A percentile compares a stretch with the other conserved stretches of the same genome.
These are phyloP conservation scores for Leptopilina boulardi DNA, from an alignment of 1,140 invertebrate genomes.

Conservation along the genomic window DNA sequence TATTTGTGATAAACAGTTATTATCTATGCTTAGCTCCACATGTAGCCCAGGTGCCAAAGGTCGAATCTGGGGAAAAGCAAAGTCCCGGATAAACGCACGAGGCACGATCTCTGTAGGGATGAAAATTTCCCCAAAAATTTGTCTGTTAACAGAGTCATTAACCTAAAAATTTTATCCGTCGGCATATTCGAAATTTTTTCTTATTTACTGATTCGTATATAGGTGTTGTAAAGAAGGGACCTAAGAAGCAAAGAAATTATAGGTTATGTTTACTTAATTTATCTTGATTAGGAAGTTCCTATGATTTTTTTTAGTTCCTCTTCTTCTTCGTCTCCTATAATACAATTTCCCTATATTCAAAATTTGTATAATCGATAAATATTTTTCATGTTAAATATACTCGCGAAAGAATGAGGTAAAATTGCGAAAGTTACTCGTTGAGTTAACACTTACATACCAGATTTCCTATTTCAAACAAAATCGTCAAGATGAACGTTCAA, in stretches of 20 bases:
- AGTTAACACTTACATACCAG: conserved; percentile 9
- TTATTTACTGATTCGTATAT: no score
- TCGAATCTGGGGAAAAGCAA: not conserved
- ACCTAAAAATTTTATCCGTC: no score
- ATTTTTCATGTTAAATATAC: conserved; percentile 33
- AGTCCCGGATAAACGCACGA: conserved; percentile 37
- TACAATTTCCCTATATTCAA: no score
- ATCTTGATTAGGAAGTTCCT: no score
- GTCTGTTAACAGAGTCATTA: not conserved
- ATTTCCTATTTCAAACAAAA: conserved; percentile 48
- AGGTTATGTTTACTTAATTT: no score
- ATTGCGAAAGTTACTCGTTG: conserved; percentile 25
- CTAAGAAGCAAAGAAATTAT: no score
- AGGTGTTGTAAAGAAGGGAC: no score
- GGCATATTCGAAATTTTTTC: not conserved
- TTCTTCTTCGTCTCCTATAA: no score
- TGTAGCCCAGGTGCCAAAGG: conserved; percentile 12
- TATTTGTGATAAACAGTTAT: conserved; percentile 44
- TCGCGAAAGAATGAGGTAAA: conserved; percentile 32
- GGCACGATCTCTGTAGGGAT: conserved; percentile 30
- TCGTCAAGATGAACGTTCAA: conserved; percentile 39
- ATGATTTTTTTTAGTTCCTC: no score
- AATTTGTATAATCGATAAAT: not conserved
- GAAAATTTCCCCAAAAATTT: not conserved
- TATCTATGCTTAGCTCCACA: conserved; percentile 21